Base-by-base conservation (phyloP, 1,140 invertebrate species). In the Thaumetopoea pityocampa region DNA sequence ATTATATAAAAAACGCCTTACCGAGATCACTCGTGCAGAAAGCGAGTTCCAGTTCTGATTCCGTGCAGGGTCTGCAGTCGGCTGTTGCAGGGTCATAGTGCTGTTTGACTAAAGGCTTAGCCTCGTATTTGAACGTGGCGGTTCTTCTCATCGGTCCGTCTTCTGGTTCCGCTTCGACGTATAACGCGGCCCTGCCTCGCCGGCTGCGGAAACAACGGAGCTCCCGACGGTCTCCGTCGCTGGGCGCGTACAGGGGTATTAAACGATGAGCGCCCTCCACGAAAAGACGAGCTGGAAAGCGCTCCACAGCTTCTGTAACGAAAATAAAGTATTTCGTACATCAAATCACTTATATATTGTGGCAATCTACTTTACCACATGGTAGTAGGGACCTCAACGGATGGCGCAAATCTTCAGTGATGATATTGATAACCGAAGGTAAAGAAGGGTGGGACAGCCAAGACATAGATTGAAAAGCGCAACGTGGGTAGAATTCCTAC, bases 21-120 rank as follows among this genome's bases (percentile, higher is more conserved):
- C 90, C 92, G 57, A 94, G 87, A 80, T 95, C 93, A 55, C 91
- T 94, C 7, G 91, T 91, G 68, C 93, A 95, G 63, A 92, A 95
- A 4, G 92, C 90, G 18, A 91, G 88, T 7, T 93, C 89, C 24
- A 94, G 61, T 73, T 95, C 92, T 2, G 91, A 89, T 24, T 89
- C 88, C 0, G 89, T 89, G 63, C 94, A 95, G 0, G 93, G 93
- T 35, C 92, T 85, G 69, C 93, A 95, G 47, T 94, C 93, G 73
- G 89, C 89, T 54, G 90, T 88, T 17, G 86, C 71, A 0, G 89
- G 88, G 56, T 90, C 88, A 44, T 86, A 86, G 35, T 77, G 61
- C 44, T 65, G 57, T 19, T 63, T 63, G 1, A 86, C 83, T 14
- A 90, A 54, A 0, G 87, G 79, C 49, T 91, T 87, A 4, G 93